Percentiles rank a stretch among this genome's conserved stretches.
Evolutionary conservation across 2,113 vertebrate species (phyloP).

Genomic region (Himantopus leucocephalus): DNA sequence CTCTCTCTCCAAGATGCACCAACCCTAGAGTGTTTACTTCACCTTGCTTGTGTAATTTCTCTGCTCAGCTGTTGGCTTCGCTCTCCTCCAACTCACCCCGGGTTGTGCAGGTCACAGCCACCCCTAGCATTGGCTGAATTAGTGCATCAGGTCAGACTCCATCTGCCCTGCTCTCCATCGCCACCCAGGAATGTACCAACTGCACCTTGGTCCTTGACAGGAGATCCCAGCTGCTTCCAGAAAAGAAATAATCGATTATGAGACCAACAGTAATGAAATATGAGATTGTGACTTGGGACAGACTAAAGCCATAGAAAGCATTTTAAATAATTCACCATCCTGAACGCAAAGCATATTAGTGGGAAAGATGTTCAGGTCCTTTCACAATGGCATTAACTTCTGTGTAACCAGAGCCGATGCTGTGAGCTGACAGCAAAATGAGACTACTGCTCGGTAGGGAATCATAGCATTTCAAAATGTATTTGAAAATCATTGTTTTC

Average conservation of each 20-base stretch:
- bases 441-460: background rate
- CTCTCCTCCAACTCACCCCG: background rate
- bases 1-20: background rate
- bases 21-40: background rate
- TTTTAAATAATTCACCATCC: conserved; percentile 31
- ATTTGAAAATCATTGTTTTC: background rate
- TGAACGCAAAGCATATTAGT: background rate
- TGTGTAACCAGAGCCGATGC: background rate
- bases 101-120: background rate
- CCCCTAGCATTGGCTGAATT: background rate
- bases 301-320: background rate
- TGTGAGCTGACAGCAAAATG: background rate
- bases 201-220: background rate
- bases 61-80: background rate
- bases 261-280: background rate
- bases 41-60: background rate
- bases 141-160: background rate
- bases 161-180: background rate
- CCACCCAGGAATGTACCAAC: background rate
- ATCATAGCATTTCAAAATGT: background rate
- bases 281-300: background rate
- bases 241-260: background rate
- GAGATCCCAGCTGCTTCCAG: background rate
- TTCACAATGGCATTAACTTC: background rate
- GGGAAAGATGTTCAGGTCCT: background rate